Conservation (phyloP, 2,113 vertebrate genomes). For the Nothocercus julius region DNA sequence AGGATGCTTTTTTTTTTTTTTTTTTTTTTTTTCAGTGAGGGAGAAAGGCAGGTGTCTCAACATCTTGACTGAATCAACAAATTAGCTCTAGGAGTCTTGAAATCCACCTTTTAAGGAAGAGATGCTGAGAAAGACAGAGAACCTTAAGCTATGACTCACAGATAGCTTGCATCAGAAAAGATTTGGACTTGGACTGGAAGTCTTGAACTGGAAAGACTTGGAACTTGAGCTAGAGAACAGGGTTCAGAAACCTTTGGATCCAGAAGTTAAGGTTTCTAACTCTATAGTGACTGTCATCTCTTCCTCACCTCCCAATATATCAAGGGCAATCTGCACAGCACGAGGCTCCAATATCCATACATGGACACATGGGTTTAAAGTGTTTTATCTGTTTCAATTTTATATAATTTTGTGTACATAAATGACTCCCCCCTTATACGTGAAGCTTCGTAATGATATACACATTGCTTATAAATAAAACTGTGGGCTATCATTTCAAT, state of each 20-base stretch:
- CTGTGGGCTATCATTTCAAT: not conserved
- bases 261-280: not conserved
- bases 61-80: not conserved
- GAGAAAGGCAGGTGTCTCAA: not conserved
- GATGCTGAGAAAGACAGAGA: not conserved
- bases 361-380: not conserved
- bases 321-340: not conserved
- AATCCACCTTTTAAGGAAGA: not conserved
- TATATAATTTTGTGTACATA: not conserved
- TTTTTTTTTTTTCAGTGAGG: accelerated
- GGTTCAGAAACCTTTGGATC: not conserved
- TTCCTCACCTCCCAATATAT: not conserved
- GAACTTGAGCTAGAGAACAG: not conserved
- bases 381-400: not conserved
- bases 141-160: not conserved
- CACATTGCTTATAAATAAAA: not conserved
- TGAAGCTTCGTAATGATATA: not conserved
- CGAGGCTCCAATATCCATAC: not conserved
- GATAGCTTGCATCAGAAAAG: not conserved
- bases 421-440: not conserved
- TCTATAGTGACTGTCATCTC: not conserved
- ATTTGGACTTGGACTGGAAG: not conserved
- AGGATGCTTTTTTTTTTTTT: not conserved
- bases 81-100: not conserved
- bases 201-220: not conserved